Evolutionary conservation across 2,888 invertebrate genomes (phyloP).

Genomic region (Alsophila aescularia): DNA sequence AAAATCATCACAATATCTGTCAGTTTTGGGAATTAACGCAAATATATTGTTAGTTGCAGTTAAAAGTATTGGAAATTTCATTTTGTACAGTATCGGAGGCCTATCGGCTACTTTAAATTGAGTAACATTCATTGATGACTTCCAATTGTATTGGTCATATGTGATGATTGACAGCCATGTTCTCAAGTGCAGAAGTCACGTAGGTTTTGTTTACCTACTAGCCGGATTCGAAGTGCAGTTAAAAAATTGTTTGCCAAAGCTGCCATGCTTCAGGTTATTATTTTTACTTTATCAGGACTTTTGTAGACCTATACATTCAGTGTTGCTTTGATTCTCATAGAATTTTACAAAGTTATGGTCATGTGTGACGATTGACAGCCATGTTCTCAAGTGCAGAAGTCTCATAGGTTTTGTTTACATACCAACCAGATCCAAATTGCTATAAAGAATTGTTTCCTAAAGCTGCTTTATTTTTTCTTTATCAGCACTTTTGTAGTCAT

Average conservation of each 20-base stretch:
- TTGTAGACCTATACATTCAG: neutral
- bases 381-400: conserved; percentile 54
- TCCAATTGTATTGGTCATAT: conserved; percentile 3
- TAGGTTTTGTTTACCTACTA: conserved; percentile 46
- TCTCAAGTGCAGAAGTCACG: conserved; percentile 60
- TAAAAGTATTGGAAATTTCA: neutral
- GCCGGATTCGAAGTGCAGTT: conserved; percentile 15
- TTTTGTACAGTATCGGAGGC: neutral
- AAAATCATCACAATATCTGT: conserved; percentile 16
- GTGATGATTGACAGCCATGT: conserved; percentile 57
- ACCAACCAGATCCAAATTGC: conserved; percentile 23
- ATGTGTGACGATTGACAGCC: conserved; percentile 51
- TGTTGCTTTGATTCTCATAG: neutral
- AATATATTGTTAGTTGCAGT: neutral
- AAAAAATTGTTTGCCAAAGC: conserved; percentile 15
- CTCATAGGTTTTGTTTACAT: conserved; percentile 57
- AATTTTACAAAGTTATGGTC: conserved; percentile 1
- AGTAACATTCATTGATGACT: neutral
- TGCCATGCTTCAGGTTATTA: conserved; percentile 11
- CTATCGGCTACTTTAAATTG: neutral
- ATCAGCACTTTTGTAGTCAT: neutral
- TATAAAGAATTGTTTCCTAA: conserved; percentile 16
- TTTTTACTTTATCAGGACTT: neutral
- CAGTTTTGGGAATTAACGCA: neutral
- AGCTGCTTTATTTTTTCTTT: neutral